phyloP scores from a whole-genome alignment of 2,113 vertebrate species.

The Eleginops maclovinus region DNA sequence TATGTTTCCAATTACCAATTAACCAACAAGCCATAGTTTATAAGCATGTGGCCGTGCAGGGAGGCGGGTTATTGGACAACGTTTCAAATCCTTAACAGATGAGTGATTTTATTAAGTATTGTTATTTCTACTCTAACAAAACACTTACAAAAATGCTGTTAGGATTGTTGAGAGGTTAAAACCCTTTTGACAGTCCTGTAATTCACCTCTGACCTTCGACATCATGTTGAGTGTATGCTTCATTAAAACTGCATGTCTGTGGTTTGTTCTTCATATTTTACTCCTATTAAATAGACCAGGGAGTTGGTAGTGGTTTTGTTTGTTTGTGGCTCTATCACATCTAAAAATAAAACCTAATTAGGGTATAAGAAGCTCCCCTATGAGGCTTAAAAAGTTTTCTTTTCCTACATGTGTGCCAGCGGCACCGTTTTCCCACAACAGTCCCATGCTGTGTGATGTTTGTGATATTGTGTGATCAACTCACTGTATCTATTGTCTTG shows the following conservation, averaged over 20 bases:
- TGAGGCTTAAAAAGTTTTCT: not conserved
- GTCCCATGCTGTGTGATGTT: not conserved
- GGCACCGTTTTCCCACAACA: not conserved
- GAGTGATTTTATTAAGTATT: constrained; percentile 49
- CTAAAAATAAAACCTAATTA: constrained; percentile 6
- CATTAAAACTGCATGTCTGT: constrained; percentile 32
- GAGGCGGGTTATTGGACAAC: constrained; percentile 51
- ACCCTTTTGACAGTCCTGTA: not conserved
- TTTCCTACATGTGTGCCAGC: not conserved
- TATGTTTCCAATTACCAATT: constrained; percentile 70
- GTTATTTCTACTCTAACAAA: constrained; percentile 55
- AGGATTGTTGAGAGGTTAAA: constrained; percentile 2
- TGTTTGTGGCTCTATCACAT: constrained; percentile 20
- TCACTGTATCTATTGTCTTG: not conserved
- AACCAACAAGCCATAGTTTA: constrained; percentile 59
- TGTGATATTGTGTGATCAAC: not conserved
- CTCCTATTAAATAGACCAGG: not conserved
- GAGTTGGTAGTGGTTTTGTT: constrained; percentile 25
- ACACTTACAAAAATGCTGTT: constrained; percentile 22
- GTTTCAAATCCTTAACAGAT: constrained; percentile 59
- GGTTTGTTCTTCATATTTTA: constrained; percentile 9
- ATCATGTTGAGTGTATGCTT: constrained; percentile 6
- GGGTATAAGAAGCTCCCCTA: constrained; percentile 2
- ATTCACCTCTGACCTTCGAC: constrained; percentile 14
- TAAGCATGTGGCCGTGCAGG: constrained; percentile 39